These are phyloP conservation scores for Girardinichthys multiradiatus DNA, from an alignment of 2,113 vertebrate species.

Conservation along the genomic window DNA sequence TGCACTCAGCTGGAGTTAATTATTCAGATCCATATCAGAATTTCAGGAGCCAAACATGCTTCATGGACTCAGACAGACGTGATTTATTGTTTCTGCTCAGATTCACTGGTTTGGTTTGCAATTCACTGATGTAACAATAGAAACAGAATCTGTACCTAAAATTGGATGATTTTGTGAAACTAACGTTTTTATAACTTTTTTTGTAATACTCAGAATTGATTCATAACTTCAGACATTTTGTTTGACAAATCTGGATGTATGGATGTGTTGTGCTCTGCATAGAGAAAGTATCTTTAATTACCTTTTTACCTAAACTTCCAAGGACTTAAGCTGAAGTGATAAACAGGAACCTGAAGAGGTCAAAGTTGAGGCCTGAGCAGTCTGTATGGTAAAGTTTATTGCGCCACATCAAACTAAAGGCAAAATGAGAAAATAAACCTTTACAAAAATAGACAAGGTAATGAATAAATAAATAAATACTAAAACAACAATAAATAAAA, in stretches of 20 bases:
- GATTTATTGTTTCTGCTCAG: not conserved
- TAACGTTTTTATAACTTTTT: no score
- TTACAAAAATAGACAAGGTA: no score
- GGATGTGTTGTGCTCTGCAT: no score
- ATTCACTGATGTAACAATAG: not conserved
- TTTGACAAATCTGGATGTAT: no score
- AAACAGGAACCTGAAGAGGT: no score
- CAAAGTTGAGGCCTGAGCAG: not conserved
- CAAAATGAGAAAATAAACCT: not conserved
- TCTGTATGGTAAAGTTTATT: not conserved
- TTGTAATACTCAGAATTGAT: no score
- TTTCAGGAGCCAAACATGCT: not conserved
- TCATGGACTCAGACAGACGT: not conserved
- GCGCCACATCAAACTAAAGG: not conserved
- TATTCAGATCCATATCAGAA: conserved; percentile 41
- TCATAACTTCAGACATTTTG: no score
- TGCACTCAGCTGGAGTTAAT: conserved; percentile 34
- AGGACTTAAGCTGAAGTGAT: not conserved
- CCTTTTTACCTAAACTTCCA: no score
- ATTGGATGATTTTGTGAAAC: not conserved
- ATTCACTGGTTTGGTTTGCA: not conserved
- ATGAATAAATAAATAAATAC: no score
- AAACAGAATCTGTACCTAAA: not conserved
- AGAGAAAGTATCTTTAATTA: no score
- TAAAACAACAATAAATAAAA: no score